These are phyloP conservation scores for Archilochus colubris DNA, from an alignment of 2,113 vertebrate species.

Conservation along the genomic window DNA sequence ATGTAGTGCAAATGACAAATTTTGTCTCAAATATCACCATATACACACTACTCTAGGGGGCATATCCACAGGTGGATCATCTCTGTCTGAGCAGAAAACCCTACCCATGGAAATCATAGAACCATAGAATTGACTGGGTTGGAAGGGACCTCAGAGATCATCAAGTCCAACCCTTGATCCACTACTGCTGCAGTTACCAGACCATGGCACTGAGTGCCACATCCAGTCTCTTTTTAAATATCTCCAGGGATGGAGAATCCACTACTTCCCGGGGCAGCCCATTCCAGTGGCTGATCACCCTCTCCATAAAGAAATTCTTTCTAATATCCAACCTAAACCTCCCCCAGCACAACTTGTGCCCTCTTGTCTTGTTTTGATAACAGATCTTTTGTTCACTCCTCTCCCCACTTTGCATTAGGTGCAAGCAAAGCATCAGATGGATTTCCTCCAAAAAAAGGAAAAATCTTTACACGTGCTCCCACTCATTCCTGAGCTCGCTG, in stretches of 20 bases:
- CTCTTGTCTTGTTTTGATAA: not conserved
- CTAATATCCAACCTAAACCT: too few species aligned
- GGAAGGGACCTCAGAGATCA: too few species aligned
- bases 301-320: too few species aligned
- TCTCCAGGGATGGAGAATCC: too few species aligned
- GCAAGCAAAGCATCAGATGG: not conserved
- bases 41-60: not conserved
- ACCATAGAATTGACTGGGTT: too few species aligned
- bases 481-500: not conserved
- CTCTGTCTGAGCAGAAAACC: not conserved
- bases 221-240: too few species aligned
- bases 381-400: not conserved
- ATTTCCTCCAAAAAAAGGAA: not conserved
- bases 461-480: not conserved
- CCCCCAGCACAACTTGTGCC: too few species aligned
- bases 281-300: too few species aligned
- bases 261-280: too few species aligned
- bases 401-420: not conserved
- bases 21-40: not conserved
- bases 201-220: too few species aligned
- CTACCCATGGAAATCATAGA: not conserved
- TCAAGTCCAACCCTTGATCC: too few species aligned
- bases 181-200: too few species aligned
- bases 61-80: not conserved
- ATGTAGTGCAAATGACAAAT: accelerated